Percentiles rank a stretch among this genome's conserved stretches.
phyloP scores from a whole-genome alignment of 2,113 vertebrate species.

The Micromys minutus region DNA sequence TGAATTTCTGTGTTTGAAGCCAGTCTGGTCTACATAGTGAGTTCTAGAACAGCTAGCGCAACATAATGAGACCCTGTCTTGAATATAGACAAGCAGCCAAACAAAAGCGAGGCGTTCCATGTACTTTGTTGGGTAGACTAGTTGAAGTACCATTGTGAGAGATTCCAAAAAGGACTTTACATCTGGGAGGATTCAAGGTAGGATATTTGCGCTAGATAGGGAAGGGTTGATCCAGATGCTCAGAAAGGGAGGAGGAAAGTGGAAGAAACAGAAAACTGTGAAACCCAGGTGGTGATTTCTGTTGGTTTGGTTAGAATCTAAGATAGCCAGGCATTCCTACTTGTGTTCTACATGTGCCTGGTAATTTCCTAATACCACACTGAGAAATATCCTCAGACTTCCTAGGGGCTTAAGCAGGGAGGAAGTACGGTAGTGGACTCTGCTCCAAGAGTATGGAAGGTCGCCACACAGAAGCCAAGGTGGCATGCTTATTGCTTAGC shows the following conservation, averaged over 20 bases:
- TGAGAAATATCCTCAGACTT: neutral
- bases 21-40: neutral
- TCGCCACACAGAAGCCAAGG: neutral
- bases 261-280: neutral
- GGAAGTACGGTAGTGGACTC: too few relatives aligned
- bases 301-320: slow-evolving; percentile 7
- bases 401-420: neutral
- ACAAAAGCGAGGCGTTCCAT: neutral
- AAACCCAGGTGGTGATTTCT: neutral
- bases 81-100: neutral
- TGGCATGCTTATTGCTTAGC: neutral
- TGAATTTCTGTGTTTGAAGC: neutral
- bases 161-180: neutral
- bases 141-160: neutral
- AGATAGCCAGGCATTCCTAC: neutral
- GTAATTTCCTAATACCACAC: neutral
- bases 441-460: neutral
- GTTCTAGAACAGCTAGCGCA: neutral
- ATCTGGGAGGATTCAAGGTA: neutral
- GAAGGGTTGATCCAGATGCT: neutral
- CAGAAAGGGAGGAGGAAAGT: neutral
- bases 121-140: neutral
- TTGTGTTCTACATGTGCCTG: neutral
- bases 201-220: neutral
- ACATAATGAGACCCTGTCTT: neutral